phyloP scores from a whole-genome alignment of 2,113 vertebrate species.

The Elaphurus davidianus region DNA sequence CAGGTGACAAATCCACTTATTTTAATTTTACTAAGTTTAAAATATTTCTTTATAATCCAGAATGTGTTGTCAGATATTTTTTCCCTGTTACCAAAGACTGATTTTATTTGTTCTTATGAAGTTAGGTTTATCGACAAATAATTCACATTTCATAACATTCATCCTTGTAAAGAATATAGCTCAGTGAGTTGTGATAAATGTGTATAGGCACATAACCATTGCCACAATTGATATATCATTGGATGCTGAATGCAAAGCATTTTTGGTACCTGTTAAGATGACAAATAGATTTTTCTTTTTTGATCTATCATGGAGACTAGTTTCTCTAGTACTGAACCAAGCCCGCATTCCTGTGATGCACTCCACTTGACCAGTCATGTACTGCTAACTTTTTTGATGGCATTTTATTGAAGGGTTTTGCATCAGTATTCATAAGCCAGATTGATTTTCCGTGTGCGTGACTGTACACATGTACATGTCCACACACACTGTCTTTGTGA shows the following conservation, averaged over 20 bases:
- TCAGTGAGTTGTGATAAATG: neutral
- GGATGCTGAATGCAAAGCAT: neutral
- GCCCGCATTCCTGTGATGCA: neutral
- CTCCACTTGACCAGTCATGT: neutral
- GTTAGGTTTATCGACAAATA: slow-evolving; percentile 12
- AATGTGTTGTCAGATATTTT: neutral
- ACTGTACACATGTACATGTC: neutral
- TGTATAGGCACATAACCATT: neutral
- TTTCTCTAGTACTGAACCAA: neutral
- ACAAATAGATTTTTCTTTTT: neutral
- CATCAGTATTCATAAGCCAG: neutral
- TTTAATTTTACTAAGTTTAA: neutral
- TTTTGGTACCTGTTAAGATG: neutral
- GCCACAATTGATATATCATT: neutral
- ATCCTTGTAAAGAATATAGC: neutral
- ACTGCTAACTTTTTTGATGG: neutral
- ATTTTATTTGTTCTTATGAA: neutral
- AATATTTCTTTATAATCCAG: neutral
- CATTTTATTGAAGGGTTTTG: slow-evolving; percentile 1
- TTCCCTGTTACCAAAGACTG: neutral
- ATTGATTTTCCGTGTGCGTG: neutral
- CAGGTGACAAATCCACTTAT: slow-evolving; percentile 8
- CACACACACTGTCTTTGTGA: neutral
- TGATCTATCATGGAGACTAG: neutral
- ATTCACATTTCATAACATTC: neutral